A percentile compares a stretch with the other conserved stretches of the same genome.
Conservation (phyloP, 2,888 invertebrate species). For the Congeria kusceri region DNA sequence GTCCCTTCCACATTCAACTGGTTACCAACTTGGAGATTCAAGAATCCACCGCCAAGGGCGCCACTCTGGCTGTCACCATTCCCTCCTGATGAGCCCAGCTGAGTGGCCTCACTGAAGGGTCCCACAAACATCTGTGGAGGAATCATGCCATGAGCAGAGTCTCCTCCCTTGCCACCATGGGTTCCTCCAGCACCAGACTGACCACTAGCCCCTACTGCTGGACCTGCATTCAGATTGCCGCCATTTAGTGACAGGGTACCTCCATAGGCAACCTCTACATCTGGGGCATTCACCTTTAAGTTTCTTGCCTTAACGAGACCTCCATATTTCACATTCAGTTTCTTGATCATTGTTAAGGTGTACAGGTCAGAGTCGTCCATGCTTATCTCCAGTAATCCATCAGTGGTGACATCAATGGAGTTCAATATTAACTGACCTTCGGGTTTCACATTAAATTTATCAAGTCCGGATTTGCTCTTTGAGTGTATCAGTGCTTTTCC, state of each 20-base stretch:
- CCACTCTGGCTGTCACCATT: constrained; percentile 53
- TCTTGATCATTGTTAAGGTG: constrained; percentile 56
- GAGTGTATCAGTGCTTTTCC: constrained; percentile 62
- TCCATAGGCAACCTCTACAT: constrained; percentile 65
- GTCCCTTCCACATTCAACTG: constrained; percentile 65
- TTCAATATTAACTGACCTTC: constrained; percentile 64
- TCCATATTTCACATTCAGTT: constrained; percentile 68
- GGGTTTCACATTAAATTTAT: constrained; percentile 35
- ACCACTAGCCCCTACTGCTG: constrained; percentile 57
- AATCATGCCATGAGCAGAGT: constrained; percentile 29
- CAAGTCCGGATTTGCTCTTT: constrained; percentile 61
- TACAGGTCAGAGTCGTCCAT: constrained; percentile 53
- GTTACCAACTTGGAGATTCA: constrained; percentile 39
- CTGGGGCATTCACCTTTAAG: constrained; percentile 58
- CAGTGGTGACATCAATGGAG: constrained; percentile 67
- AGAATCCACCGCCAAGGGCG: constrained; percentile 65
- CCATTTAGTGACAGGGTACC: constrained; percentile 63
- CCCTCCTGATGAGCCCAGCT: constrained; percentile 68
- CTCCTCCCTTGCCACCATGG: constrained; percentile 76
- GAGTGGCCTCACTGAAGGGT: constrained; percentile 36
- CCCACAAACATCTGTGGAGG: constrained; percentile 53
- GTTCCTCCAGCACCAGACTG: constrained; percentile 68
- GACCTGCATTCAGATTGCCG: constrained; percentile 51
- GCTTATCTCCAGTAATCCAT: constrained; percentile 67
- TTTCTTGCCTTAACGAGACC: constrained; percentile 59